These are phyloP conservation scores for Pachypeltis micranthus DNA, from an alignment of 1,140 invertebrate genomes.

Conservation along the genomic window DNA sequence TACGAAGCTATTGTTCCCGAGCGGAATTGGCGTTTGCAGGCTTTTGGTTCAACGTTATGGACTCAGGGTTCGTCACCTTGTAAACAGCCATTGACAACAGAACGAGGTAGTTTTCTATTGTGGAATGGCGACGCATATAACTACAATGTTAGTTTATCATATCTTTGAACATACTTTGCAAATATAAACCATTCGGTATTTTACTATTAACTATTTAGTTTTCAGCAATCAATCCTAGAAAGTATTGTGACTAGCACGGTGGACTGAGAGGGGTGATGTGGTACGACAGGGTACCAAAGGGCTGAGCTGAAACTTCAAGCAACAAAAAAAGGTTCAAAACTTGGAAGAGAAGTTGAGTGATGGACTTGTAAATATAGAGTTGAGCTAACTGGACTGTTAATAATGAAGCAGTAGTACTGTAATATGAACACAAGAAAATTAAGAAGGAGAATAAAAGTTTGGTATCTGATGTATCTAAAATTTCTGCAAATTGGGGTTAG, in stretches of 20 bases:
- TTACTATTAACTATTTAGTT: background rate
- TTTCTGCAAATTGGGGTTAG: too few species aligned
- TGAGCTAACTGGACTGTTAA: too few species aligned
- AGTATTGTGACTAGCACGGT: background rate
- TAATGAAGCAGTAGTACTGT: too few species aligned
- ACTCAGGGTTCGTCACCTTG: constrained; percentile 24
- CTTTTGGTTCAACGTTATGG: constrained; percentile 14
- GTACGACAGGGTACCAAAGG: too few species aligned
- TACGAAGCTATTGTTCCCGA: background rate
- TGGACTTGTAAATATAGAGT: too few species aligned
- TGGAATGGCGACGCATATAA: constrained; percentile 75
- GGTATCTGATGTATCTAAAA: too few species aligned
- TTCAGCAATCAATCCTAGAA: constrained; percentile 9
- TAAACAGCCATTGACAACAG: constrained; percentile 30
- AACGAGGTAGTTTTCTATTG: constrained; percentile 45
- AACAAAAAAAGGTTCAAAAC: too few species aligned
- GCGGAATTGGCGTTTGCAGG: background rate
- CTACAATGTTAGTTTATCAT: constrained; percentile 26
- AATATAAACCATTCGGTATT: background rate
- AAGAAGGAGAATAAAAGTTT: too few species aligned
- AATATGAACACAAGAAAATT: too few species aligned
- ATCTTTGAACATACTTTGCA: background rate
- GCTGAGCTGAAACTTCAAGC: too few species aligned
- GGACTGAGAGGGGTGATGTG: background rate
- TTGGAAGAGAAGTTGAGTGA: too few species aligned